phyloP scores from a whole-genome alignment of 2,797 vertebrate species.

The Arnoldichthys spilopterus region DNA sequence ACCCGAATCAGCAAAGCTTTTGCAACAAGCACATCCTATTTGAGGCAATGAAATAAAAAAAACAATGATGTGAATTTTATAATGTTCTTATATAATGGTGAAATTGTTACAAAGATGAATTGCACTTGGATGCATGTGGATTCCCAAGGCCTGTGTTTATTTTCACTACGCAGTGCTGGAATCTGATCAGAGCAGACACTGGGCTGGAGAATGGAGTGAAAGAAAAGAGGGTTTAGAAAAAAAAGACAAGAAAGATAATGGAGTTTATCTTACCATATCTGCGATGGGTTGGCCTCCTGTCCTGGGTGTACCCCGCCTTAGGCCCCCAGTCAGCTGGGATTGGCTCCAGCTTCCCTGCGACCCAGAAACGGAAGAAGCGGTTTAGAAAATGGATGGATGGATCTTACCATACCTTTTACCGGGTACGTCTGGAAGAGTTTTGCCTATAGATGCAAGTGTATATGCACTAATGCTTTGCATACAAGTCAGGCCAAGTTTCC shows the following conservation, averaged over 20 bases:
- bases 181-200: constrained; percentile 37
- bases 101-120: constrained; percentile 75
- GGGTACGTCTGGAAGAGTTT: constrained; percentile 7
- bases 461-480: neutral
- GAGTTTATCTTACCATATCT: constrained; percentile 20
- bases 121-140: constrained; percentile 73
- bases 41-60: constrained; percentile 75
- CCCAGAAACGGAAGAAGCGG: too few relatives aligned
- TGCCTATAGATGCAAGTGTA: neutral
- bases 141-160: constrained; percentile 86
- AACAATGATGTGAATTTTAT: constrained; percentile 73
- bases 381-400: too few relatives aligned
- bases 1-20: constrained; percentile 58
- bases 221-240: constrained; percentile 8
- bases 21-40: constrained; percentile 75
- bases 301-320: too few relatives aligned
- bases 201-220: constrained; percentile 16
- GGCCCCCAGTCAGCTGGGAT: too few relatives aligned
- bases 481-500: neutral
- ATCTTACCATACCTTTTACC: constrained; percentile 1
- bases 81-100: constrained; percentile 74
- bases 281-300: too few relatives aligned
- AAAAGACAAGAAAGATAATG: constrained; percentile 15
- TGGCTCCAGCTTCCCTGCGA: too few relatives aligned
- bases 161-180: constrained; percentile 74